Base-by-base conservation (phyloP, 2,888 invertebrate genomes). In the Argyra leucocephala region DNA sequence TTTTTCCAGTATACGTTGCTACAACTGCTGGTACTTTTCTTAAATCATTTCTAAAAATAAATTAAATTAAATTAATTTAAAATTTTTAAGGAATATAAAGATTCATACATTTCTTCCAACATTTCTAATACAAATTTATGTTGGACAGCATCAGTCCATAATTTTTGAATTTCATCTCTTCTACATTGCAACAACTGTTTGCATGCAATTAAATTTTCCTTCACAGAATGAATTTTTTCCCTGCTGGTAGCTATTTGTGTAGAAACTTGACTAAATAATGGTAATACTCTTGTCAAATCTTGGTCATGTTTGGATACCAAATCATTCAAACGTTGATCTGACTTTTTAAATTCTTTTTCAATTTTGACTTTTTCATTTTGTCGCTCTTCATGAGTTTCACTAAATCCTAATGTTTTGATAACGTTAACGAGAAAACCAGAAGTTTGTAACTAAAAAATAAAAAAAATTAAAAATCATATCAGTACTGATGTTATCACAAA, bases 121-220 rank as follows among this genome's bases (percentile, higher is more conserved):
- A 96, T 86, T 70, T 90, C 86, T 59, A 96, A 79, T 66, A 94
- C 91, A 75, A 95, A 90, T 75, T 94, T 93, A 74, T 97, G 96
- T 74, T 98, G 95, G n/a, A 97, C 86, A 1, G 95, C 93, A 78
- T 97, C 96, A 7, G 92, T 84, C 96, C 97, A 98, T 65, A 98
- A 83, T 70, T 94, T 89, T 73, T 92, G 88, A 67, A 99, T 81
- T 76, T 98, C 98, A 74, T 96, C 96, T 57, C 96, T 84, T 65
- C 94, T 87, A 78, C 96, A 91, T 68, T 93, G 88, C 68, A 99
- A 81, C 65, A 98, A 81, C 36, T 86, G 87, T 77, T 93, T 92
- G 76, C 93, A 93, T 15, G 90, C 89, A 69, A 86, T 85, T 64
- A 95, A 80, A 76, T 90, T 91, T 73, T 90, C 90, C 74, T 91